Evolutionary conservation across 2,888 invertebrate species (phyloP).

Genomic region (Xestia ashworthii): DNA sequence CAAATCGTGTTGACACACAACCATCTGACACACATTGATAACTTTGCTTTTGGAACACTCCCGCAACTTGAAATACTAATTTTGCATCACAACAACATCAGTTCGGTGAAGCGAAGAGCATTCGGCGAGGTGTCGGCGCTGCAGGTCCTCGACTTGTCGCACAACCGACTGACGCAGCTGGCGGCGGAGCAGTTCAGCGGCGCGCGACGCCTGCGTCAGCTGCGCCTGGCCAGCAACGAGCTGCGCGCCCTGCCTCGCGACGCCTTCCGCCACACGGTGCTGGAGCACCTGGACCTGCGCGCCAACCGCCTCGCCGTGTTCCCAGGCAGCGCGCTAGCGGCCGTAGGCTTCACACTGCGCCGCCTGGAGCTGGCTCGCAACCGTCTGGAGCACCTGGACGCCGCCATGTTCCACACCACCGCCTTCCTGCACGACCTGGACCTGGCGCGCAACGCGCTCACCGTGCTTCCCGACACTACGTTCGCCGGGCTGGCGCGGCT

Average conservation of each 20-base stretch:
- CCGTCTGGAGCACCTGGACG: conserved; percentile 95
- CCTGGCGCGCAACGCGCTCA: conserved; percentile 93
- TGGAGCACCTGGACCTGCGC: conserved; percentile 94
- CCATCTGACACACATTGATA: conserved; percentile 79
- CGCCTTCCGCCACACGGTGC: conserved; percentile 93
- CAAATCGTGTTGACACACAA: conserved; percentile 91
- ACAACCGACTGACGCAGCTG: conserved; percentile 74
- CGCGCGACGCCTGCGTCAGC: conserved; percentile 92
- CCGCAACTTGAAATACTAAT: conserved; percentile 84
- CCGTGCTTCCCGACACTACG: conserved; percentile 95
- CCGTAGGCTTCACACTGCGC: conserved; percentile 94
- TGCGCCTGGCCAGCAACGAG: conserved; percentile 92
- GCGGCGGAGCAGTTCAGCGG: conserved; percentile 84
- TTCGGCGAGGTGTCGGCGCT: conserved; percentile 88
- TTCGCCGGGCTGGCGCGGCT: conserved; percentile 94
- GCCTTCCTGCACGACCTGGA: conserved; percentile 93
- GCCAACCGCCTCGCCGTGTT: conserved; percentile 93
- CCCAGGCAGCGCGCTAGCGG: conserved; percentile 93
- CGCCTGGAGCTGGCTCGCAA: conserved; percentile 94
- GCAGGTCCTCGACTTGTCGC: conserved; percentile 77
- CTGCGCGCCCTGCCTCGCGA: conserved; percentile 93
- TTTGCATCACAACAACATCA: conserved; percentile 92
- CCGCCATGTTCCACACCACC: conserved; percentile 93
- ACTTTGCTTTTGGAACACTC: conserved; percentile 78
- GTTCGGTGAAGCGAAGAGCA: conserved; percentile 92